Evolutionary conservation across 2,888 invertebrate species (phyloP).

Genomic region (Drosophila incognita): DNA sequence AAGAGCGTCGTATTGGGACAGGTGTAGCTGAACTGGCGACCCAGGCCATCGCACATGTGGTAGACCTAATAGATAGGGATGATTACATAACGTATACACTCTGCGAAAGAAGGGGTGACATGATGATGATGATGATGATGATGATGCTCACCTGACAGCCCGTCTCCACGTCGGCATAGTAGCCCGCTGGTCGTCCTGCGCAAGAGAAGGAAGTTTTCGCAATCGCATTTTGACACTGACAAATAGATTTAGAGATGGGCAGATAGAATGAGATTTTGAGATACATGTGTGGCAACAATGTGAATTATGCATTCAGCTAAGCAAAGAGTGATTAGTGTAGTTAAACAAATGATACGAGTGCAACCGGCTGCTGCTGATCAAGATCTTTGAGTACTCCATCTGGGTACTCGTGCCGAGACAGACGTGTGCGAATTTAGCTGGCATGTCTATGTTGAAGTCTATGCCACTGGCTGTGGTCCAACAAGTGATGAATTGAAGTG

Average conservation of each 20-base stretch:
- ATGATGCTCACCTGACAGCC: constrained; percentile 88
- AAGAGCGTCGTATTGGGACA: constrained; percentile 92
- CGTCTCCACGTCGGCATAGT: constrained; percentile 91
- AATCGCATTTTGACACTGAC: constrained; percentile 49
- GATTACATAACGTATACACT: not conserved
- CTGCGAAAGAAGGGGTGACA: too few species aligned
- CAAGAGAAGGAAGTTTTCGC: constrained; percentile 88
- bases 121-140: not conserved
- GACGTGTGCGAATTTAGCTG: constrained; percentile 22
- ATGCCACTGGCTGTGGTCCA: constrained; percentile 42
- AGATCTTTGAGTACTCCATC: constrained; percentile 54
- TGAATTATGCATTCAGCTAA: constrained; percentile 40
- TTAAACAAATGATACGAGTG: constrained; percentile 44
- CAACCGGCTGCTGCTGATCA: constrained; percentile 45
- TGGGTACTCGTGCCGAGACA: constrained; percentile 34
- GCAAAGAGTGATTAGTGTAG: constrained; percentile 45
- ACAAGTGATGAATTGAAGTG: constrained; percentile 74
- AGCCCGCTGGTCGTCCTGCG: constrained; percentile 88
- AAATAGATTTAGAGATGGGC: not conserved
- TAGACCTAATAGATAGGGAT: constrained; percentile 87
- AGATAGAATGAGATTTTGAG: not conserved
- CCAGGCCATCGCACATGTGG: constrained; percentile 92
- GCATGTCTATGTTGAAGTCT: constrained; percentile 11
- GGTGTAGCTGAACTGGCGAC: constrained; percentile 91
- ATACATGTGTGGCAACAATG: constrained; percentile 12